Evolutionary conservation across 2,888 invertebrate genomes (phyloP).

Genomic region (Rhagium mordax): DNA sequence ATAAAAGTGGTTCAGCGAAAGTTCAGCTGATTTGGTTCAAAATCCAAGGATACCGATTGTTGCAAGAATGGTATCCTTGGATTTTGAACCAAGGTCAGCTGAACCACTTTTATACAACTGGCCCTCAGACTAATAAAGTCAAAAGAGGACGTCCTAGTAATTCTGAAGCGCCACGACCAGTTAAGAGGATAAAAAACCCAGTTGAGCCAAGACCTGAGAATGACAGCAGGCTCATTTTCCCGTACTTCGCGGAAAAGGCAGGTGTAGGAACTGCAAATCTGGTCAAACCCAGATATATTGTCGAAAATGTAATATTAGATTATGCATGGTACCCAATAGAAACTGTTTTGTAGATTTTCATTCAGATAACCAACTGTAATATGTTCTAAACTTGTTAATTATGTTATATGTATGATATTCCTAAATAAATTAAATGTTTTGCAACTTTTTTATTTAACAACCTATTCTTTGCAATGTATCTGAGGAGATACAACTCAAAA

Average conservation of each 20-base stretch:
- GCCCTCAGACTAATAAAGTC: background rate
- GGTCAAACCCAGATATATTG: constrained; percentile 2
- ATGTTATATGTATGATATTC: background rate
- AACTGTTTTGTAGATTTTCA: constrained; percentile 20
- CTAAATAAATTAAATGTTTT: background rate
- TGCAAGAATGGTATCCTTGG: too few relatives aligned
- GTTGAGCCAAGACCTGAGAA: constrained; percentile 2
- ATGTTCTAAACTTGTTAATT: background rate
- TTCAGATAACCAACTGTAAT: background rate
- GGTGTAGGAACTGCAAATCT: background rate
- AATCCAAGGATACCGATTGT: too few relatives aligned
- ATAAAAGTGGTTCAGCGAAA: too few relatives aligned
- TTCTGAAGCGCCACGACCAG: background rate
- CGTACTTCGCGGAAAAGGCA: background rate
- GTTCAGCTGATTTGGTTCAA: too few relatives aligned
- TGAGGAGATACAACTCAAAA: background rate
- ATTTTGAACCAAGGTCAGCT: too few relatives aligned
- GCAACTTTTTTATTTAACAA: background rate
- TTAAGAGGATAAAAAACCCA: constrained; percentile 3
- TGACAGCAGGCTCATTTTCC: constrained; percentile 1
- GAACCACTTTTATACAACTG: too few relatives aligned
- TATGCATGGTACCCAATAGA: constrained; percentile 5
- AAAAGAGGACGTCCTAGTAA: constrained; percentile 18
- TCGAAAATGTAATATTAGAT: constrained; percentile 16
- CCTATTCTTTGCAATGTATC: background rate